Percentiles rank a stretch among this genome's conserved stretches.
Conservation (phyloP, 2,113 vertebrate species). For the Oreotragus oreotragus region DNA sequence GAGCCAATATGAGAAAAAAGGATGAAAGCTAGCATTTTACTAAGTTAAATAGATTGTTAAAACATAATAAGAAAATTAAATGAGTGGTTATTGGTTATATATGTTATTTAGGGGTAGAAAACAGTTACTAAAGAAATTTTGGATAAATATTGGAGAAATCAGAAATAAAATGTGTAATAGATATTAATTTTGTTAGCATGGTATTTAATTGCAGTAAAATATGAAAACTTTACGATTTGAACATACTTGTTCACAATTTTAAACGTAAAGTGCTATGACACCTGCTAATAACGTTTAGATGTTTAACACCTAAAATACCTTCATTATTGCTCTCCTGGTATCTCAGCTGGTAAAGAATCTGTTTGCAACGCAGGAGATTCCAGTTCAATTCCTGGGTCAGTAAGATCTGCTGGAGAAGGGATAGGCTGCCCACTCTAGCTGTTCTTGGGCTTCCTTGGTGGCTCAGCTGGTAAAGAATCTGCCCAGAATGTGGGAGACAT, state of each 20-base stretch:
- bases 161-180: background rate
- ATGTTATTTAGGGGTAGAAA: background rate
- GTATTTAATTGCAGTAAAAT: background rate
- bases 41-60: background rate
- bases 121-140: background rate
- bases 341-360: background rate
- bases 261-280: background rate
- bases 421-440: background rate
- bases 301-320: background rate
- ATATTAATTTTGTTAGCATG: background rate
- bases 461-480: background rate
- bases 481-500: background rate
- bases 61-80: background rate
- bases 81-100: background rate
- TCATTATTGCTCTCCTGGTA: background rate
- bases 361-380: background rate
- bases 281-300: background rate
- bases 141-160: background rate
- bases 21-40: background rate
- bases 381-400: background rate
- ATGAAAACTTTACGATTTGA: background rate
- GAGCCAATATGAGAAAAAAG: background rate
- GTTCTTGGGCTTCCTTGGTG: background rate
- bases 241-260: background rate
- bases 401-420: rapidly evolving